These are phyloP conservation scores for Eptatretus burgeri DNA, from an alignment of 2,113 vertebrate genomes.

Conservation along the genomic window DNA sequence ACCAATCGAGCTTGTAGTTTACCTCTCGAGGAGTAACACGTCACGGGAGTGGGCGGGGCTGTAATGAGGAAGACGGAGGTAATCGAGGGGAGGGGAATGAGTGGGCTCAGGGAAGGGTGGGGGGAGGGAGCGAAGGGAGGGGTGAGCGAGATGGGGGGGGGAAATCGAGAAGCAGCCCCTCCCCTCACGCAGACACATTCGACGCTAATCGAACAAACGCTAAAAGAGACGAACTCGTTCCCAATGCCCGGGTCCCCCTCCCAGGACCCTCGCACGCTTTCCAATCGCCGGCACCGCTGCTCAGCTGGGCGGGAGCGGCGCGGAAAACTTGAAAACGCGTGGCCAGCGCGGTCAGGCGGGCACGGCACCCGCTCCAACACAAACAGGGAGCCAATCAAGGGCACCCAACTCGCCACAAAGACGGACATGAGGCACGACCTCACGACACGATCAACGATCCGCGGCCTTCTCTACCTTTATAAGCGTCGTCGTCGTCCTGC, in stretches of 20 bases:
- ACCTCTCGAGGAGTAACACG: background rate
- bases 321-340: background rate
- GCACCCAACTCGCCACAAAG: too few species aligned
- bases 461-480: too few species aligned
- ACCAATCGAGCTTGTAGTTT: background rate
- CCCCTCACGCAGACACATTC: background rate
- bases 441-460: too few species aligned
- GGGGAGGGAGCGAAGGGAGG: background rate
- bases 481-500: too few species aligned
- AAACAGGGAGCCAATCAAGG: too few species aligned
- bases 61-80: background rate
- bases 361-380: too few species aligned
- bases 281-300: background rate
- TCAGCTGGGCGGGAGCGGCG: constrained; percentile 1
- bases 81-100: background rate
- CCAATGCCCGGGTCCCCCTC: background rate
- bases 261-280: constrained; percentile 1
- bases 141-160: background rate
- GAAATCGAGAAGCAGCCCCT: background rate
- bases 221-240: too few species aligned
- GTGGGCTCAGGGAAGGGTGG: background rate
- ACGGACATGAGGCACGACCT: too few species aligned
- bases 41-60: background rate
- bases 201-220: too few species aligned
- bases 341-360: background rate